phyloP scores from a whole-genome alignment of 2,113 vertebrate genomes.

The Heterocephalus glaber region DNA sequence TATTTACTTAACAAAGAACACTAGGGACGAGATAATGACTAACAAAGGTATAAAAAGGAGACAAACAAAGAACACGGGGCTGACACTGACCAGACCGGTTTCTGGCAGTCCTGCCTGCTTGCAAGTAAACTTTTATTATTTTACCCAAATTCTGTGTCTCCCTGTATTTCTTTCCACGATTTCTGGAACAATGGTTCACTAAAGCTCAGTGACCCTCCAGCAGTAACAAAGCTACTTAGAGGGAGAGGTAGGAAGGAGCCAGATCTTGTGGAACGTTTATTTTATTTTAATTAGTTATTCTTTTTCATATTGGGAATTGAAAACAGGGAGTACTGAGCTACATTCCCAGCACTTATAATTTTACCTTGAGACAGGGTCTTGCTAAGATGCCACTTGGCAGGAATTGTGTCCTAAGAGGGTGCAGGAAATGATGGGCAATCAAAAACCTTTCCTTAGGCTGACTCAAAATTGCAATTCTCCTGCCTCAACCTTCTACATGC shows the following conservation, averaged over 20 bases:
- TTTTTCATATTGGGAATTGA: background rate
- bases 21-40: too few species aligned
- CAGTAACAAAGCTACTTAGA: background rate
- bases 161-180: too few species aligned
- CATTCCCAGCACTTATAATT: background rate
- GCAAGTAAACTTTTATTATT: too few species aligned
- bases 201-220: background rate
- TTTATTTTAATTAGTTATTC: background rate
- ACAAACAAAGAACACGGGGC: too few species aligned
- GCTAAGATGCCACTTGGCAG: background rate
- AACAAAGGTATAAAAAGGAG: too few species aligned
- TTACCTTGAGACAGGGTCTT: background rate
- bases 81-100: too few species aligned
- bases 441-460: background rate
- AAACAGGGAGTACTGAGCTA: background rate
- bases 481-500: background rate
- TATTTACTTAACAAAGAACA: too few species aligned
- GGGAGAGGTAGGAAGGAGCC: background rate
- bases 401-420: background rate
- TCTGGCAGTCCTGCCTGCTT: too few species aligned
- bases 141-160: too few species aligned
- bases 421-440: background rate
- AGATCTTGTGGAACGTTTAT: background rate
- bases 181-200: too few species aligned
- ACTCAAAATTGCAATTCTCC: background rate